Evolutionary conservation across 2,797 vertebrate species (phyloP).

Genomic region (Argentina silus): DNA sequence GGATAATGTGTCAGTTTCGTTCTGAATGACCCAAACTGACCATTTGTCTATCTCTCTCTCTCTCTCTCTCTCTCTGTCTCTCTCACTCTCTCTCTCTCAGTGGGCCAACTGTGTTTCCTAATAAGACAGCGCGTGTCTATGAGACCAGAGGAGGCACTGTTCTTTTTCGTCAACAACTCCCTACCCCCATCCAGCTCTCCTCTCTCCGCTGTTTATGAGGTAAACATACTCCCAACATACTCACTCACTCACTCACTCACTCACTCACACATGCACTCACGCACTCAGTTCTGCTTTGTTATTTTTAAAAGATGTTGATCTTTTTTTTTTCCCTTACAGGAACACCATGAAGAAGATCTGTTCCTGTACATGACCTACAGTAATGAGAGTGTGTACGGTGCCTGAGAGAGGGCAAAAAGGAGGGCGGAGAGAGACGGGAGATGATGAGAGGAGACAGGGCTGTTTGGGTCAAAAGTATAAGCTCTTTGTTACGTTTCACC

Average conservation of each 20-base stretch:
- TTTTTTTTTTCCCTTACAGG: constrained; percentile 71
- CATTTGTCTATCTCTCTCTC: background rate
- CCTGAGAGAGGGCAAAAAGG: constrained; percentile 74
- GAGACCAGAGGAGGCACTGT: constrained; percentile 95
- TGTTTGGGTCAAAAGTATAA: constrained; percentile 11
- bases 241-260: background rate
- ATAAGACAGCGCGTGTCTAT: constrained; percentile 95
- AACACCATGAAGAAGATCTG: constrained; percentile 95
- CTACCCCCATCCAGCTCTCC: constrained; percentile 96
- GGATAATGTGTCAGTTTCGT: background rate
- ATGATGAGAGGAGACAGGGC: constrained; percentile 27
- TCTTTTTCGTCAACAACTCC: constrained; percentile 98
- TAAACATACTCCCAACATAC: constrained; percentile 53
- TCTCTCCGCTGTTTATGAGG: constrained; percentile 95
- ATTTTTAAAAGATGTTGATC: background rate
- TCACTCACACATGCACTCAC: constrained; percentile 1
- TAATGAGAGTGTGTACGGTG: constrained; percentile 96
- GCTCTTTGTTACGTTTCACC: constrained; percentile 58
- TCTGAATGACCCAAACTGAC: fast-evolving
- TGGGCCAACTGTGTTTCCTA: constrained; percentile 96
- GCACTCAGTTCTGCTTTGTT: background rate
- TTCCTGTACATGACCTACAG: constrained; percentile 99
- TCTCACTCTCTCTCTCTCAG: constrained; percentile 64
- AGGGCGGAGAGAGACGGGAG: constrained; percentile 11
- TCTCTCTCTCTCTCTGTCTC: constrained; percentile 72